phyloP scores from a whole-genome alignment of 2,113 vertebrate genomes.

The Cynoglossus semilaevis region DNA sequence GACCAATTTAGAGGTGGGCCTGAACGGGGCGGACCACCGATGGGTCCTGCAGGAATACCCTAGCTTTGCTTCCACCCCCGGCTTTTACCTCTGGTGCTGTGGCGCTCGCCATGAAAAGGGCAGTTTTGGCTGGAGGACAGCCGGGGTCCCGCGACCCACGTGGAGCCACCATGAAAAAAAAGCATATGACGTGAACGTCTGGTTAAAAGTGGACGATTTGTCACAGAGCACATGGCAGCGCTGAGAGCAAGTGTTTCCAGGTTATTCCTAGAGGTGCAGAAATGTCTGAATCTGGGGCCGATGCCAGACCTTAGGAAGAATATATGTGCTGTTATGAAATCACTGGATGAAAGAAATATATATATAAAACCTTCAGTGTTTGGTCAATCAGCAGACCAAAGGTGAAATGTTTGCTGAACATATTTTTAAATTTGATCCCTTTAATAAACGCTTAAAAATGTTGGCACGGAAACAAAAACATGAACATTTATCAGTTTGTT shows the following conservation, averaged over 20 bases:
- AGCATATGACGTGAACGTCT: slow-evolving; percentile 9
- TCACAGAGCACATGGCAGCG: slow-evolving; percentile 10
- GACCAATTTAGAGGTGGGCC: slow-evolving; percentile 63
- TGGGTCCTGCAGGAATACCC: slow-evolving; percentile 57
- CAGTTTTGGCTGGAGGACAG: slow-evolving; percentile 27
- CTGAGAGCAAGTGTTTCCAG: slow-evolving; percentile 14
- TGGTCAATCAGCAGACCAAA: too few relatives aligned
- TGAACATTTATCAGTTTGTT: too few relatives aligned
- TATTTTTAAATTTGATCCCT: too few relatives aligned
- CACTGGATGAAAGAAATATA: too few relatives aligned
- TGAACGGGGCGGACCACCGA: slow-evolving; percentile 48
- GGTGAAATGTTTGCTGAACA: too few relatives aligned
- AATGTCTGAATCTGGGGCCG: too few relatives aligned
- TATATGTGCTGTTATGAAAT: too few relatives aligned
- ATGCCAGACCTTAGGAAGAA: too few relatives aligned
- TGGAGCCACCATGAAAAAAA: slow-evolving; percentile 36
- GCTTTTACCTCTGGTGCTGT: slow-evolving; percentile 21
- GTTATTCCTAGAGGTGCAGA: not conserved
- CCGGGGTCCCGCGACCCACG: slow-evolving; percentile 16
- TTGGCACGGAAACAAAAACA: too few relatives aligned
- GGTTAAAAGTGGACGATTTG: slow-evolving; percentile 32
- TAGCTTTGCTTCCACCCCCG: slow-evolving; percentile 34
- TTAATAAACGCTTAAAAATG: too few relatives aligned
- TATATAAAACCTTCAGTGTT: too few relatives aligned
- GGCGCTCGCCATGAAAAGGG: slow-evolving; percentile 15